These are phyloP conservation scores for Nylanderia fulva DNA, from an alignment of 1,140 invertebrate genomes.

Conservation along the genomic window DNA sequence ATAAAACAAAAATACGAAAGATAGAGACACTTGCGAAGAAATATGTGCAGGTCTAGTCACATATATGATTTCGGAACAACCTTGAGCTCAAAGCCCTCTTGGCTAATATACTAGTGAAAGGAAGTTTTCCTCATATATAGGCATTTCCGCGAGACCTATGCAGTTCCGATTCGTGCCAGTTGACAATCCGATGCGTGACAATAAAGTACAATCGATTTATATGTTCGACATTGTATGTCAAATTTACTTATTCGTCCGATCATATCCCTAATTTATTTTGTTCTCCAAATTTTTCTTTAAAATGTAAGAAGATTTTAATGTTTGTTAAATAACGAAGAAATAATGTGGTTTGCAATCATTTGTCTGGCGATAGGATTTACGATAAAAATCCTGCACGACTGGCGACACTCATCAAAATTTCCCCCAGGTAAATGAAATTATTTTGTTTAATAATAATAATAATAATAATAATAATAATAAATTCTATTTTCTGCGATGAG, in stretches of 20 bases:
- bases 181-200: background rate
- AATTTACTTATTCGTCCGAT: background rate
- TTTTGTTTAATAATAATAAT: too few species aligned
- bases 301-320: background rate
- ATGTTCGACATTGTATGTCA: background rate
- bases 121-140: conserved; percentile 40
- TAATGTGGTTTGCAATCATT: conserved; percentile 56
- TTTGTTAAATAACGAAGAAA: background rate
- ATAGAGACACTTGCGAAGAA: background rate
- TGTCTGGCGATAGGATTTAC: conserved; percentile 15
- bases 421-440: conserved; percentile 50
- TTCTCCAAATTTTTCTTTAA: background rate
- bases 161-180: background rate
- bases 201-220: background rate
- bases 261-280: background rate
- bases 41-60: background rate
- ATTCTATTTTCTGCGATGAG: background rate
- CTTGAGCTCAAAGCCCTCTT: conserved; percentile 21
- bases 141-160: background rate
- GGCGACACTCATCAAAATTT: conserved; percentile 27
- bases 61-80: background rate
- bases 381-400: conserved; percentile 11
- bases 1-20: background rate
- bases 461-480: too few species aligned
- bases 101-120: conserved; percentile 60